Conservation (phyloP, 2,113 vertebrate species). For the Cettia cetti region DNA sequence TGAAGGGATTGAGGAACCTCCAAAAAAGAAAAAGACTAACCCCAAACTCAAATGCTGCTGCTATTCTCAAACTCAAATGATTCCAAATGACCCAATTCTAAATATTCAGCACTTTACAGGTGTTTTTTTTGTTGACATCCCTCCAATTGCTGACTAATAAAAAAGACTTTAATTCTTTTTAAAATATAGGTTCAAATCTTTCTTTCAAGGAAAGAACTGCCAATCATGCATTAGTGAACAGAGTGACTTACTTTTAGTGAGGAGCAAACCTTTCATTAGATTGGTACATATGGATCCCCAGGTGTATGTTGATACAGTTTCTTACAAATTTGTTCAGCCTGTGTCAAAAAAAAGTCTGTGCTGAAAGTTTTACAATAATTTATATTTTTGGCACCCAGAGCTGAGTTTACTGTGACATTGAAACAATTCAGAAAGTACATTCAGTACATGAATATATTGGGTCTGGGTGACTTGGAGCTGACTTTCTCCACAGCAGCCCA, state of each 20-base stretch:
- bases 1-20: background rate
- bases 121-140: background rate
- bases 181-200: background rate
- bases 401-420: background rate
- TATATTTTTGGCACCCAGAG: background rate
- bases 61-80: background rate
- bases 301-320: background rate
- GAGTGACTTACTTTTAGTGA: background rate
- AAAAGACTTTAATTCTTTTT: background rate
- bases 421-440: background rate
- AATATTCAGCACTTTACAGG: background rate
- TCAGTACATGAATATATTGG: rapidly evolving
- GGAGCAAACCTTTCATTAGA: background rate
- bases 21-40: background rate
- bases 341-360: background rate
- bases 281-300: background rate
- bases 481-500: background rate
- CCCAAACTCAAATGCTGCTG: too few species aligned
- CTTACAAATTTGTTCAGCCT: background rate
- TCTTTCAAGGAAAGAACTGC: background rate
- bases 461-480: background rate
- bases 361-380: background rate
- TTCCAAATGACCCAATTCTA: background rate
- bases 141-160: background rate
- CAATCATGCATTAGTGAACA: background rate